phyloP scores from a whole-genome alignment of 35 echinoderm and acorn worm genomes.

The Nesometra sesokonis region DNA sequence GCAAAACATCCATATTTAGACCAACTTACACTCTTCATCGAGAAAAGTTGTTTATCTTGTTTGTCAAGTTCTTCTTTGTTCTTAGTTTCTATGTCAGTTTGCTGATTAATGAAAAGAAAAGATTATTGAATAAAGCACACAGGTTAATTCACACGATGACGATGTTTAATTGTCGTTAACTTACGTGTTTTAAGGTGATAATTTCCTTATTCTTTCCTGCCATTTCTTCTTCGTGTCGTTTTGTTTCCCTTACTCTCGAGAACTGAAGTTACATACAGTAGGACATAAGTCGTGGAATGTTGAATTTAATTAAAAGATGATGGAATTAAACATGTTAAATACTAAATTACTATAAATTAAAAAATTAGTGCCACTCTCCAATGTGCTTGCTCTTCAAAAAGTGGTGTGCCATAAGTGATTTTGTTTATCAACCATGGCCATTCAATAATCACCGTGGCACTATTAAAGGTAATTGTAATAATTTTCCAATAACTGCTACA shows the following conservation, averaged over 20 bases:
- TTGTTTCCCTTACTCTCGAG: conserved; percentile 81
- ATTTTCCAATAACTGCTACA: too few species aligned
- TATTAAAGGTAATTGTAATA: too few species aligned
- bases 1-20: neutral
- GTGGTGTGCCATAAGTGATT: too few species aligned
- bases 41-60: neutral
- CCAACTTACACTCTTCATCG: neutral
- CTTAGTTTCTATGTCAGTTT: neutral
- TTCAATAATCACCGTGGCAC: too few species aligned
- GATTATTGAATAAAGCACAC: neutral
- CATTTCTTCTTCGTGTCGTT: conserved; percentile 94
- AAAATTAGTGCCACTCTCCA: neutral
- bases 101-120: neutral
- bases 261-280: conserved; percentile 33
- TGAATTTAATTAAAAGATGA: too few species aligned
- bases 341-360: neutral
- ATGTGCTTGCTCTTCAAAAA: too few species aligned
- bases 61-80: neutral
- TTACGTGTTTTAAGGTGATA: conserved; percentile 84
- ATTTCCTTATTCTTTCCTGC: conserved; percentile 70
- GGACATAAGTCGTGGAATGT: too few species aligned
- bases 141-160: neutral
- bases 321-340: too few species aligned
- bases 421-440: too few species aligned
- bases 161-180: too few species aligned